Evolutionary conservation across 2,113 vertebrate genomes (phyloP).

Genomic region (Atlantisia rogersi): DNA sequence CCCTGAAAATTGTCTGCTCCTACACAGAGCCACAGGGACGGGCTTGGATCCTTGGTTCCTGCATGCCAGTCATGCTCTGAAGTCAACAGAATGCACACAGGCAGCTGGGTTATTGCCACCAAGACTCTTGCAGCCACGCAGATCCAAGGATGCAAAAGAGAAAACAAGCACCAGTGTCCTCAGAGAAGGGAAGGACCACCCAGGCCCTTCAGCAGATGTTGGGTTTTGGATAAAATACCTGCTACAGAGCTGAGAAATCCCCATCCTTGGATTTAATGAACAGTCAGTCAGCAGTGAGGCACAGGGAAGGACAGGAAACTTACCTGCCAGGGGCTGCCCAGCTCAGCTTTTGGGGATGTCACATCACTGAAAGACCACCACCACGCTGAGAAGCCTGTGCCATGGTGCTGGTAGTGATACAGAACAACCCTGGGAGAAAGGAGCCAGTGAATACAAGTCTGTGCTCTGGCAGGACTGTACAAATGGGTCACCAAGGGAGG

Average conservation of each 20-base stretch:
- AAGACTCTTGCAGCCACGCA: neutral
- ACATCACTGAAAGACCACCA: neutral
- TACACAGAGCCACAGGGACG: neutral
- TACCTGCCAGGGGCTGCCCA: neutral
- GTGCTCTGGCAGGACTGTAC: neutral
- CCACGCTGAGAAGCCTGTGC: neutral
- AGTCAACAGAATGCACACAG: neutral
- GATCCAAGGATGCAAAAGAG: neutral
- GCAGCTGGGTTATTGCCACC: neutral
- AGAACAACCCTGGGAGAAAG: neutral
- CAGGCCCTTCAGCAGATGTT: neutral
- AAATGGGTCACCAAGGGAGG: neutral
- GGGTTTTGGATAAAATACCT: neutral
- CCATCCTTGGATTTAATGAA: neutral
- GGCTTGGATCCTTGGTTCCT: neutral
- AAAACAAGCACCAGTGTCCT: neutral
- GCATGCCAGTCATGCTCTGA: neutral
- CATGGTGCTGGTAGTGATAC: neutral
- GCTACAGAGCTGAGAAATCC: neutral
- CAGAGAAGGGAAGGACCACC: neutral
- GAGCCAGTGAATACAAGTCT: neutral
- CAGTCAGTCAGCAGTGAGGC: neutral
- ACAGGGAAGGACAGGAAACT: neutral
- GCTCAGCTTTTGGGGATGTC: accelerated
- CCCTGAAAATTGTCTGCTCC: accelerated